A percentile compares a stretch with the other conserved stretches of the same genome.
Conservation (phyloP, 2,113 vertebrate species). For the Callocephalon fimbriatum region DNA sequence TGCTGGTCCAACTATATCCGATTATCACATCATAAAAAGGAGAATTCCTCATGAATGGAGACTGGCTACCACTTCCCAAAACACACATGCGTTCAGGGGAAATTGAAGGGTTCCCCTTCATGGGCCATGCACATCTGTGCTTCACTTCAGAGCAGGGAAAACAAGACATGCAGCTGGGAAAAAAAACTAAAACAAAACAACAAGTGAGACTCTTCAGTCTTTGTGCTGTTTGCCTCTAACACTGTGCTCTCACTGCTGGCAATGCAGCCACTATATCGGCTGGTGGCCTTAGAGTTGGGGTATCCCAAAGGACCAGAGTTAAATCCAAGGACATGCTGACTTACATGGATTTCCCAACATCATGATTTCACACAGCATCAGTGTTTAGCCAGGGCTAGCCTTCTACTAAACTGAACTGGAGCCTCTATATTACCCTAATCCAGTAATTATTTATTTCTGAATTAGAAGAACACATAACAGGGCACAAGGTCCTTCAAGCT, state of each 20-base stretch:
- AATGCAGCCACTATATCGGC: neutral
- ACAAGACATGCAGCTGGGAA: neutral
- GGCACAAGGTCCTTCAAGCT: neutral
- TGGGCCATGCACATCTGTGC: neutral
- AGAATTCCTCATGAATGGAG: neutral
- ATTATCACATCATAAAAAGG: neutral
- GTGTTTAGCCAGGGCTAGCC: neutral
- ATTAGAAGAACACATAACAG: neutral
- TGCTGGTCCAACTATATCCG: neutral
- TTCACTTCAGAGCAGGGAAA: neutral
- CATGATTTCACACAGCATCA: neutral
- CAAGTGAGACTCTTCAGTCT: neutral
- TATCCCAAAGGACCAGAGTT: neutral
- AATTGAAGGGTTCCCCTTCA: neutral
- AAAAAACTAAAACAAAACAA: neutral
- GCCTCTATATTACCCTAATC: neutral
- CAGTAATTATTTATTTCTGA: neutral
- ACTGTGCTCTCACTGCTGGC: too few relatives aligned
- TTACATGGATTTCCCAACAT: neutral
- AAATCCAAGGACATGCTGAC: neutral
- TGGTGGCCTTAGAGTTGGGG: neutral
- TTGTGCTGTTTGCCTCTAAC: neutral
- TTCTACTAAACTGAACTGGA: neutral
- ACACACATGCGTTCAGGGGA: accelerated
- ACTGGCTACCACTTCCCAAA: neutral